Base-by-base conservation (phyloP, 2,113 vertebrate genomes). In the Talpa occidentalis region DNA sequence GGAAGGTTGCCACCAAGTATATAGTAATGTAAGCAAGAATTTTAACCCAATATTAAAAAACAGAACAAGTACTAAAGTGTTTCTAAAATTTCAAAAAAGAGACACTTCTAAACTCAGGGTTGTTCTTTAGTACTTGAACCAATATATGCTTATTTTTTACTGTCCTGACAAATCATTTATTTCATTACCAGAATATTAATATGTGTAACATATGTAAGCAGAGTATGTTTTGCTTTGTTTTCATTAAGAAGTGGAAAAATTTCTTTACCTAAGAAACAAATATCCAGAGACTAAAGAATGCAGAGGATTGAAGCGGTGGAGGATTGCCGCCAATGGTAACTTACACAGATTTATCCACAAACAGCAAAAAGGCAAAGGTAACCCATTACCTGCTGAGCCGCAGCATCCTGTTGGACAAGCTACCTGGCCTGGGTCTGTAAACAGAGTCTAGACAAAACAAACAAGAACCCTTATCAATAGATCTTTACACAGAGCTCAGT, bases 401-500 rank as follows among this genome's bases (percentile, higher is more conserved):
- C 99, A 28, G 99, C 99, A 97, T 99, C 99, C 97, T 99, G 99
- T 67, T 99, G 99, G 91, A 99, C 99, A 99, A 54, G 99, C 98
- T 96, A 99, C 99, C 97, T 99, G 99, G 85, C 99, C 99, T 67
- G 99, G 99, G 97, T 99, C 99, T 97, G 99, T 98, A 98, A 99
- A 99, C 90, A 99, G 99, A 90, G 99, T 97, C 99, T 99, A 94
- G 74, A 98, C 73, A 96, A 96, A 98, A 95, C 94, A 70, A 97
- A 24, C 59, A 66, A 21, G 26, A 17, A 32, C 37, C 47, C 19
- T 93, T 96, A 97, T 95, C 96, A 97, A 91, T 22, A 62, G 10
- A 92, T 96, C 95, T 93, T n/a, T n/a, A 89, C 90, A 88, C 12
- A 84, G 54, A 56, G 40, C 37, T 95, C 69, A 35, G 32, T 84